Evolutionary conservation across 2,113 vertebrate species (phyloP).

Genomic region (Crotophaga sulcirostris): DNA sequence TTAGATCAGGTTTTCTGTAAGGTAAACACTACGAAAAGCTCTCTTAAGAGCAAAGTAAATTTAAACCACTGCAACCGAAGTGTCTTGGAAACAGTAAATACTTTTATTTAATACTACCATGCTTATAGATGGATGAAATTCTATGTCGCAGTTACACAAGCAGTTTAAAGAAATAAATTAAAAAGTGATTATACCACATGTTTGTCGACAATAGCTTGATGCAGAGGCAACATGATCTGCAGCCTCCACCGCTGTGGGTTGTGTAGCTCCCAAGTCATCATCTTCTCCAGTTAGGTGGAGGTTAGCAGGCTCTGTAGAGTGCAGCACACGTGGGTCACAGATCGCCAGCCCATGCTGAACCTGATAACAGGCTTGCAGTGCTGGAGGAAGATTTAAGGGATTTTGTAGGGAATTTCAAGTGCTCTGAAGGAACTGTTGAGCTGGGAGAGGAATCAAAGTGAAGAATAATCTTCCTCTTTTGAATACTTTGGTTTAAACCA

Average conservation of each 20-base stretch:
- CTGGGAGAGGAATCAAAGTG: neutral
- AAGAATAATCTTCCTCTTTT: neutral
- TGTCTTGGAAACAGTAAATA: neutral
- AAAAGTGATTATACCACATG: neutral
- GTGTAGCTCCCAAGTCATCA: accelerated
- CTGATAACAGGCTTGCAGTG: neutral
- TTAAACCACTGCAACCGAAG: neutral
- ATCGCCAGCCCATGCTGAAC: neutral
- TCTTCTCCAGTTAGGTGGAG: neutral
- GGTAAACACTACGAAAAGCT: neutral
- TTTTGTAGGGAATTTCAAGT: neutral
- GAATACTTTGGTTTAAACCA: neutral
- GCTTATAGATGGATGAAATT: neutral
- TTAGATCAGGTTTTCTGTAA: neutral
- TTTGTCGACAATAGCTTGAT: neutral
- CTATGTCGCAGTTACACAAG: neutral
- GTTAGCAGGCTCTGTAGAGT: neutral
- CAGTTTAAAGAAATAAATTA: neutral
- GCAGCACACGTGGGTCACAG: accelerated
- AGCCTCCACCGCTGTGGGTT: neutral
- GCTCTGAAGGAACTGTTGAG: neutral
- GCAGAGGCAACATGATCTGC: neutral
- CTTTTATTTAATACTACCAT: neutral
- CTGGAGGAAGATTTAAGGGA: neutral
- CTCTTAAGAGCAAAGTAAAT: neutral